Evolutionary conservation across 2,888 invertebrate genomes (phyloP), one percentile per base, ranked within the genome.

Genomic region (Drosophila phalerata): DNA sequence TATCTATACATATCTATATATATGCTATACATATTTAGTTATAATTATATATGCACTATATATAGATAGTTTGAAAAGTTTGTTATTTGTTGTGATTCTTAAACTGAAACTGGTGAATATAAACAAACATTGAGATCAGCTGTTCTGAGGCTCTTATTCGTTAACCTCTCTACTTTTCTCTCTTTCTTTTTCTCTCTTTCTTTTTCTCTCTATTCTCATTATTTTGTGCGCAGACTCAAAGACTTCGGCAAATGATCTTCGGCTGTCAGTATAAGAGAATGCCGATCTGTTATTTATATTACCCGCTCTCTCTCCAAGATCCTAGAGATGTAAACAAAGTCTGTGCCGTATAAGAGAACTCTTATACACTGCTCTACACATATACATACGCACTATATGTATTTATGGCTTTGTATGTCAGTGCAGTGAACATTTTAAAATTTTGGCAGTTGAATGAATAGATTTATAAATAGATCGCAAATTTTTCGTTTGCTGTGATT

Each of bases 301-400:
- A 3, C 57, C 22, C 17, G 19, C 0, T 28, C 73, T 4, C 32
- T 42, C 1, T 34, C 30, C 28, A 28, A 17, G 6, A 40, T 15
- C 19, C 34, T n/a, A 37, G 55, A 61, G 84, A 77, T 75, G 85
- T 85, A 85, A 85, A 85, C 85, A 85, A 80, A 71, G 1, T 42
- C 15, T 32, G 19, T 25, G 17, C 5, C 34, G 55, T 64, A 62
- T 53, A 61, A 49, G 40, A 66, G 10, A 63, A 73, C 88, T 87
- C 82, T 81, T 82, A 79, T 81, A 81, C 62, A 8, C 8, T 57
- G 9, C 25, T 28, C 38, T 49, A 25, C 15, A 30, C 30, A 15
- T 6, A 15, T 6, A n/a, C 13, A 30, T 30, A 30, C 10, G 30
- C 2, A 11, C 30, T 30, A 30, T 22, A 43, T 25, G 13, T 40